Base-by-base conservation (phyloP, 2,113 vertebrate genomes). In the Cynopterus brachyotis region DNA sequence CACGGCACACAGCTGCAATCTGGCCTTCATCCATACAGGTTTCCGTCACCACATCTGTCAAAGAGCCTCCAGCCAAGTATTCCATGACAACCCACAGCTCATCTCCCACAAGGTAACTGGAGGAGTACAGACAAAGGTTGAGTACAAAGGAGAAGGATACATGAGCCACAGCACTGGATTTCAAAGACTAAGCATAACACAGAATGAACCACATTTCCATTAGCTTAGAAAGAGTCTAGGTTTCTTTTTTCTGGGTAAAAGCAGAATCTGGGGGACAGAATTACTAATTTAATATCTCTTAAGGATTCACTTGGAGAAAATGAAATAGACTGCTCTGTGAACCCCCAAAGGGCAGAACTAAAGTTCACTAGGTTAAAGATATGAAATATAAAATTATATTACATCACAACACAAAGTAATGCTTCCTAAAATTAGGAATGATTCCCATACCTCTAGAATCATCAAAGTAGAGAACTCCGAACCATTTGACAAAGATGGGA, bases 51-150 rank as follows among this genome's bases (percentile, higher is more conserved):
- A 99, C 99, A 2, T 99, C 99, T 0, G 99, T 99, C 47, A 99
- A 97, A 22, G 99, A 99, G 5, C 99, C 99, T 97, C 99, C 99
- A 0, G 99, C 99, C 98, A 99, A 98, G 97, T 99, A 99, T 97
- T 99, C 99, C 99, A 99, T 99, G 96, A 99, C 99, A 91, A 99
- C 99, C 99, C 99, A 99, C 32, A 99, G 99, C 97, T 99, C 99
- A n/a, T 99, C 99, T 15, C 99, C 99, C 89, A 99, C 99, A 72
- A 99, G 99, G 98, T 99, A 99, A 98, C 99, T 99, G 98, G 5
- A 93, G 85, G 3, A 88, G 92, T 13, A 97, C 69, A 91, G 24
- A 72, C 24, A 60, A 55, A 59, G 35, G 22, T 28, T 32, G 11
- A 95, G 64, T 50, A 50, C 47, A 50, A 69, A 89, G 30, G n/a